A percentile compares a stretch with the other conserved stretches of the same genome.
phyloP scores from a whole-genome alignment of 2,888 invertebrate species.

The Cryptus viduatorius region DNA sequence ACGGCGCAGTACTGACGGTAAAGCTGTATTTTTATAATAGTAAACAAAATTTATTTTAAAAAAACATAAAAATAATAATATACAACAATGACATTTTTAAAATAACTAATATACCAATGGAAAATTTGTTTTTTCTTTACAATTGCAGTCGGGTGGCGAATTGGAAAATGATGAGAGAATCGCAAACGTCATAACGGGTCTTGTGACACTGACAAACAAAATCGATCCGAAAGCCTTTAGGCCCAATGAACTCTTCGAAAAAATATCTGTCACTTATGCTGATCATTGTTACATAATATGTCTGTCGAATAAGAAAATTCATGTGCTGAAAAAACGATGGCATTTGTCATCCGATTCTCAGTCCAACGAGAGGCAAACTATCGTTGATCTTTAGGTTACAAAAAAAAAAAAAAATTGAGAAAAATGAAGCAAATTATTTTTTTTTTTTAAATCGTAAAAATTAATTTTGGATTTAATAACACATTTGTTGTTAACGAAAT shows the following conservation, averaged over 20 bases:
- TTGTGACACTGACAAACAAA: constrained; percentile 91
- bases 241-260: constrained; percentile 91
- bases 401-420: neutral
- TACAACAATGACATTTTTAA: neutral
- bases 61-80: neutral
- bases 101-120: neutral
- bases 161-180: constrained; percentile 95
- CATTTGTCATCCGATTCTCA: constrained; percentile 33
- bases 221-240: constrained; percentile 90
- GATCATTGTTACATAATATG: constrained; percentile 95
- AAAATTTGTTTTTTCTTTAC: constrained; percentile 23
- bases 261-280: constrained; percentile 93
- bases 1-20: constrained; percentile 94
- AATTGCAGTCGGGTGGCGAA: constrained; percentile 91
- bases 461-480: too few relatives aligned
- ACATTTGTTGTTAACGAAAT: too few relatives aligned
- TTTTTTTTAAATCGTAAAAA: too few relatives aligned
- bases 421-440: too few relatives aligned
- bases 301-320: constrained; percentile 94
- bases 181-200: constrained; percentile 91
- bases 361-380: constrained; percentile 69
- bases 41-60: neutral
- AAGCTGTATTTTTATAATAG: constrained; percentile 17
- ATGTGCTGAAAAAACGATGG: constrained; percentile 89
- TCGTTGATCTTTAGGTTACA: constrained; percentile 71